Percentiles rank a stretch among this genome's conserved stretches.
phyloP scores from a whole-genome alignment of 2,888 invertebrate genomes.

The Diploptera punctata region DNA sequence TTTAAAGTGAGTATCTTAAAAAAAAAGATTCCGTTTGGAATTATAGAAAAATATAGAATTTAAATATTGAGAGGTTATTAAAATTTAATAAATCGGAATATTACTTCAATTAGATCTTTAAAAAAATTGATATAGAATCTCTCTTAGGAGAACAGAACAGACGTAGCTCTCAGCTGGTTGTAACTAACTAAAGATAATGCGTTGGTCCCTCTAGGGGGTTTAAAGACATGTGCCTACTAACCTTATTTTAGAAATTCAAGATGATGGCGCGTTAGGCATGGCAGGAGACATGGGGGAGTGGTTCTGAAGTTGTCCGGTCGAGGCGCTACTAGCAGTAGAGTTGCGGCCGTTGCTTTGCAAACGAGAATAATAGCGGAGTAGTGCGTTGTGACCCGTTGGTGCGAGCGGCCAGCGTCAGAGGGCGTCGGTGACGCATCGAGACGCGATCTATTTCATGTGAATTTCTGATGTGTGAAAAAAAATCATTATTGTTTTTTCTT shows the following conservation, averaged over 20 bases:
- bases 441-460: constrained; percentile 6
- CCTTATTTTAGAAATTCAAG: constrained; percentile 2
- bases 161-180: too few relatives aligned
- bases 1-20: too few relatives aligned
- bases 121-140: too few relatives aligned
- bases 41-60: too few relatives aligned
- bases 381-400: constrained; percentile 4
- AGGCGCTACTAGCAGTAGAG: constrained; percentile 3
- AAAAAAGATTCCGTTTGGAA: too few relatives aligned
- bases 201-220: background rate
- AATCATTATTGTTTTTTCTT: background rate
- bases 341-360: background rate
- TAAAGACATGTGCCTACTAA: background rate
- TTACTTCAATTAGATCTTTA: too few relatives aligned
- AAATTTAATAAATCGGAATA: too few relatives aligned
- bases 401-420: background rate
- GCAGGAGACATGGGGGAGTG: background rate
- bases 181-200: background rate
- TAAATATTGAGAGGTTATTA: too few relatives aligned
- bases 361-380: constrained; percentile 7
- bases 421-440: background rate
- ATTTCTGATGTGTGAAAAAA: background rate
- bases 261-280: background rate
- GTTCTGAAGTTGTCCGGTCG: background rate
- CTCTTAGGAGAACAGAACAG: too few relatives aligned